phyloP scores from a whole-genome alignment of 2,113 vertebrate species.

The Pseudopipra pipra region DNA sequence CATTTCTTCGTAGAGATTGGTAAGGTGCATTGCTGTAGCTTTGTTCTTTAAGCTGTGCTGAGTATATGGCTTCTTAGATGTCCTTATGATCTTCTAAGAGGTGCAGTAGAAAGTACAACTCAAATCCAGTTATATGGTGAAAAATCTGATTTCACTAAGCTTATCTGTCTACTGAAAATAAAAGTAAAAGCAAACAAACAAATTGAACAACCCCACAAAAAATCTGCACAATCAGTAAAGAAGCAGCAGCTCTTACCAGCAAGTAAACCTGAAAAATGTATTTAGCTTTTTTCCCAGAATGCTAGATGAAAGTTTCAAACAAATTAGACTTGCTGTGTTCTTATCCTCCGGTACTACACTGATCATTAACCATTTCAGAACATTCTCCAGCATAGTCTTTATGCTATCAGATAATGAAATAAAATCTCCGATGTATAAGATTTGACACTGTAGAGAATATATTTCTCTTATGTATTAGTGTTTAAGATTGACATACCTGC shows the following conservation, averaged over 20 bases:
- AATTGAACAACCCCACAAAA: not conserved
- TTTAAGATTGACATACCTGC: not conserved
- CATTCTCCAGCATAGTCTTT: not conserved
- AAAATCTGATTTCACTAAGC: not conserved
- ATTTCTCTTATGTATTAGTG: not conserved
- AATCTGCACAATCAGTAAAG: not conserved
- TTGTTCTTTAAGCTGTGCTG: not conserved
- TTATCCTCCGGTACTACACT: not conserved
- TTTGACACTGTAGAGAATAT: not conserved
- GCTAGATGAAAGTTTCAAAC: not conserved
- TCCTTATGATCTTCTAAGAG: not conserved
- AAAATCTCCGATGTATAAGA: not conserved
- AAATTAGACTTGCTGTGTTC: not conserved
- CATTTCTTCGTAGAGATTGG: not conserved
- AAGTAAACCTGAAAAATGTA: not conserved
- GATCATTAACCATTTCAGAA: not conserved
- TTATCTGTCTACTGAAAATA: not conserved
- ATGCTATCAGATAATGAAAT: not conserved
- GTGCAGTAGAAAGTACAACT: not conserved
- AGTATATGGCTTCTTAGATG: not conserved
- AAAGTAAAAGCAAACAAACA: not conserved
- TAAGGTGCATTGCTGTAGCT: not conserved
- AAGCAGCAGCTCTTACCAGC: not conserved
- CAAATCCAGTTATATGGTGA: not conserved
- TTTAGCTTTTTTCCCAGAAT: not conserved